Percentiles rank a stretch among this genome's conserved stretches.
phyloP scores from a whole-genome alignment of 1,140 invertebrate genomes.

The Tetragonula clypearis region DNA sequence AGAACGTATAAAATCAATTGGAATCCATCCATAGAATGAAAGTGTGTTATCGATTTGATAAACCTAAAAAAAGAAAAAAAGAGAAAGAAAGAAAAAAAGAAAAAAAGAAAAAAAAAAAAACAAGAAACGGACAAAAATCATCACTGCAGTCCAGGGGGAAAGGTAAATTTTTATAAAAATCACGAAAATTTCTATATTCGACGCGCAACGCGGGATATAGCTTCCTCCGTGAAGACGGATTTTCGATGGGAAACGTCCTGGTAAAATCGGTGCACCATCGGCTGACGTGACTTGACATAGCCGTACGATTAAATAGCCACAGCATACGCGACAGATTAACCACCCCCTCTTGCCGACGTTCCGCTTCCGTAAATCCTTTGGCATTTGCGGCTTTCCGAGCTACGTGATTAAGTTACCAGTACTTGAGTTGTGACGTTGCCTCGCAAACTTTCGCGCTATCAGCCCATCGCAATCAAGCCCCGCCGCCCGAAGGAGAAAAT shows the following conservation, averaged over 20 bases:
- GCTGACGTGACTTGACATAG: neutral
- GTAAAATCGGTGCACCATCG: neutral
- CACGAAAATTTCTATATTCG: neutral
- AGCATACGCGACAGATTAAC: conserved; percentile 31
- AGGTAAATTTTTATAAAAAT: neutral
- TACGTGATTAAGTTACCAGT: conserved; percentile 26
- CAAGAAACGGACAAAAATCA: neutral
- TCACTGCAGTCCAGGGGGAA: neutral
- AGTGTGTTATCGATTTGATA: neutral
- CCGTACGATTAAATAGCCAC: conserved; percentile 24
- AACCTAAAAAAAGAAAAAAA: neutral
- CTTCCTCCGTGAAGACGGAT: neutral
- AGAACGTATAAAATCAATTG: neutral
- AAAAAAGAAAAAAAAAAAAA: too few species aligned
- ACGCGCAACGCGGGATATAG: neutral
- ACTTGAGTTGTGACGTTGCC: conserved; percentile 14
- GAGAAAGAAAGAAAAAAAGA: too few species aligned
- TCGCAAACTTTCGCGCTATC: neutral
- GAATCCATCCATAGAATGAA: neutral
- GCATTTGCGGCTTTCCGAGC: neutral
- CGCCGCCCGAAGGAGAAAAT: neutral
- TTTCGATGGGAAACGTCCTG: neutral
- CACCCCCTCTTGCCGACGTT: conserved; percentile 14
- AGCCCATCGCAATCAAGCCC: neutral
- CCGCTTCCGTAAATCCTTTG: conserved; percentile 28